These are phyloP conservation scores for Cosmopolites sordidus DNA, from an alignment of 2,888 invertebrate species.

Conservation along the genomic window DNA sequence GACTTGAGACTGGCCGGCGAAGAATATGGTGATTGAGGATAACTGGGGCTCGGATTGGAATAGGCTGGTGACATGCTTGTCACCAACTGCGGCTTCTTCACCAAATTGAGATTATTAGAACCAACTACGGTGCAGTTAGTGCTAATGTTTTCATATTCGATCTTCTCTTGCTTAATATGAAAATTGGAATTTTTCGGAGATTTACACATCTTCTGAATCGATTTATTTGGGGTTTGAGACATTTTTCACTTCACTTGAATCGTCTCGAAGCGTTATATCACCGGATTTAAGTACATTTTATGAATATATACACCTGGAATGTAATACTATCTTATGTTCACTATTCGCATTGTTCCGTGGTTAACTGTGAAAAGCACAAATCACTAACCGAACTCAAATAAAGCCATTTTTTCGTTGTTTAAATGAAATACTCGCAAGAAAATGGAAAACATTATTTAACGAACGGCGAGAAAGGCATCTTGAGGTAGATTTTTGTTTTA, in stretches of 20 bases:
- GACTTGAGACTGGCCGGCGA: conserved; percentile 47
- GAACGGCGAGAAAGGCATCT: conserved; percentile 20
- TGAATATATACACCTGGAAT: conserved; percentile 29
- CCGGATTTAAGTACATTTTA: conserved; percentile 34
- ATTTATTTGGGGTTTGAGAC: conserved; percentile 46
- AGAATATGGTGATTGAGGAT: conserved; percentile 45
- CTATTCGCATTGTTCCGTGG: conserved; percentile 21
- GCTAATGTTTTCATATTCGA: conserved; percentile 47
- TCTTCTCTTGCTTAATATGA: conserved; percentile 40
- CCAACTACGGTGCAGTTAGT: conserved; percentile 50
- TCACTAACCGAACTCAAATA: conserved; percentile 49
- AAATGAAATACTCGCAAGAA: conserved; percentile 34
- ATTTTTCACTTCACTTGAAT: conserved; percentile 41
- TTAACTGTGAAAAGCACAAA: conserved; percentile 5
- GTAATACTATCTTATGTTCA: conserved; percentile 20
- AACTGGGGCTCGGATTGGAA: conserved; percentile 39
- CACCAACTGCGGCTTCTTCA: conserved; percentile 46
- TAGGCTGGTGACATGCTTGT: conserved; percentile 46
- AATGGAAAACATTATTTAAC: conserved; percentile 40
- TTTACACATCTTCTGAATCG: conserved; percentile 48
- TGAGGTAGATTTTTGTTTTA: conserved; percentile 6
- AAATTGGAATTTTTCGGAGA: conserved; percentile 45
- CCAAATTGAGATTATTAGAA: conserved; percentile 48
- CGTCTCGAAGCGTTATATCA: conserved; percentile 29
- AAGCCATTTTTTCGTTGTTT: conserved; percentile 47